These are phyloP conservation scores for Salvelinus sp. DNA, from an alignment of 2,113 vertebrate genomes.

Conservation along the genomic window DNA sequence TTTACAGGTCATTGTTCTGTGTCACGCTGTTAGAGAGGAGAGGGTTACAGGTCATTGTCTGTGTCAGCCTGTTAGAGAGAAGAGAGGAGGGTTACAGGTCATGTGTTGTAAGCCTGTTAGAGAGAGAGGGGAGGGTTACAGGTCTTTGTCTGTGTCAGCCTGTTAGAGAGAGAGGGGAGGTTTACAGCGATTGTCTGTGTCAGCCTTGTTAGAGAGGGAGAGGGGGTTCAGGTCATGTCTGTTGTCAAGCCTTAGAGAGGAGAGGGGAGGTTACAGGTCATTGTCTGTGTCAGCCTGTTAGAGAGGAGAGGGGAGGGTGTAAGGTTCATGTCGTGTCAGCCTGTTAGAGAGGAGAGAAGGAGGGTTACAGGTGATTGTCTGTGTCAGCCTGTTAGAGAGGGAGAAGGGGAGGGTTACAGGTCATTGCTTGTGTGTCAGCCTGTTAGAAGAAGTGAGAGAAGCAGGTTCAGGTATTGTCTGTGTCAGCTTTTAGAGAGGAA, in stretches of 20 bases:
- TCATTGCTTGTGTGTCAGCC: slow-evolving; percentile 91
- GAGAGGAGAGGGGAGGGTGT: neutral
- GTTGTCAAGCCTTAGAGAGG: slow-evolving; percentile 76
- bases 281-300: slow-evolving; percentile 87
- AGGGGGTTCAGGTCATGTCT: slow-evolving; percentile 81
- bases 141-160: slow-evolving; percentile 90
- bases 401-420: slow-evolving; percentile 50
- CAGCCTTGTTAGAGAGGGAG: slow-evolving; percentile 76
- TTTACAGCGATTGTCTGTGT: slow-evolving; percentile 82
- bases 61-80: slow-evolving; percentile 77
- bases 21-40: slow-evolving; percentile 76
- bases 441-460: slow-evolving; percentile 57
- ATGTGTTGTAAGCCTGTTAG: slow-evolving; percentile 85
- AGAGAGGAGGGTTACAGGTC: slow-evolving; percentile 67
- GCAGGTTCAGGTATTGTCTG: slow-evolving; percentile 81
- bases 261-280: slow-evolving; percentile 67
- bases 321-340: slow-evolving; percentile 89
- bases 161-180: slow-evolving; percentile 47
- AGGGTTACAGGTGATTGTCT: slow-evolving; percentile 82
- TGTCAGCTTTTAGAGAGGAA: slow-evolving; percentile 75
- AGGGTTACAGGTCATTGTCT: slow-evolving; percentile 82
- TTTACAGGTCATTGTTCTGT: slow-evolving; percentile 87
- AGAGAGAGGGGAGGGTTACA: slow-evolving; percentile 31
- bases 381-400: slow-evolving; percentile 76
- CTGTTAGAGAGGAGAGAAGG: slow-evolving; percentile 58